phyloP scores from a whole-genome alignment of 2,797 vertebrate genomes.

The Psittacula echo region DNA sequence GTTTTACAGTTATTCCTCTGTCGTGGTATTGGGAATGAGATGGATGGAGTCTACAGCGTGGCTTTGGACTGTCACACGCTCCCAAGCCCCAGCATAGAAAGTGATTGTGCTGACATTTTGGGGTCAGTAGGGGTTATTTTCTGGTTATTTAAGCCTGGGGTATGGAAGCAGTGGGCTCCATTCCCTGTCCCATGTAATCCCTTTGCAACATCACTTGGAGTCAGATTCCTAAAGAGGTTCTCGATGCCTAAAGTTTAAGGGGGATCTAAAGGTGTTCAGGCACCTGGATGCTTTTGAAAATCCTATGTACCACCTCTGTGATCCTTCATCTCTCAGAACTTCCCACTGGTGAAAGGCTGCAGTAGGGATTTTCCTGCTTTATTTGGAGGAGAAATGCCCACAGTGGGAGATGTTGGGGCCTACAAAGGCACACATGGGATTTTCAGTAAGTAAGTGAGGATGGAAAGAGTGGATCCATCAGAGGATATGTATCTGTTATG shows the following conservation, averaged over 20 bases:
- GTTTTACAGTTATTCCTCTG: constrained; percentile 1
- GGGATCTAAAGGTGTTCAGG: not conserved
- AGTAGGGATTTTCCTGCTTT: not conserved
- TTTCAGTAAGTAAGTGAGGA: not conserved
- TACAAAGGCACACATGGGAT: accelerated
- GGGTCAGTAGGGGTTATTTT: not conserved
- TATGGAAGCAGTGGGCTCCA: not conserved
- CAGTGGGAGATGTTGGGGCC: not conserved
- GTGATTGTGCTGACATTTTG: not conserved
- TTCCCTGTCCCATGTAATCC: not conserved
- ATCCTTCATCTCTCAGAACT: not conserved
- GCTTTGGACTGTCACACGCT: not conserved
- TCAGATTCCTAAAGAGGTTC: not conserved
- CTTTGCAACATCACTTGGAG: not conserved
- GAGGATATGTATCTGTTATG: not conserved
- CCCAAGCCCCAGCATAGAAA: not conserved
- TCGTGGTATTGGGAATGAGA: not conserved
- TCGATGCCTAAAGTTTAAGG: not conserved
- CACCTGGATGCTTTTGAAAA: not conserved
- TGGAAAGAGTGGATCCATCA: not conserved
- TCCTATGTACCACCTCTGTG: not conserved
- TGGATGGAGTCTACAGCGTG: not conserved
- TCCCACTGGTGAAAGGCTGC: not conserved
- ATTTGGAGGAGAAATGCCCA: not conserved
- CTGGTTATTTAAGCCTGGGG: not conserved